Evolutionary conservation across 2,888 invertebrate species (phyloP), one percentile per base, ranked within the genome.

Genomic region (Ochropacha duplaris): DNA sequence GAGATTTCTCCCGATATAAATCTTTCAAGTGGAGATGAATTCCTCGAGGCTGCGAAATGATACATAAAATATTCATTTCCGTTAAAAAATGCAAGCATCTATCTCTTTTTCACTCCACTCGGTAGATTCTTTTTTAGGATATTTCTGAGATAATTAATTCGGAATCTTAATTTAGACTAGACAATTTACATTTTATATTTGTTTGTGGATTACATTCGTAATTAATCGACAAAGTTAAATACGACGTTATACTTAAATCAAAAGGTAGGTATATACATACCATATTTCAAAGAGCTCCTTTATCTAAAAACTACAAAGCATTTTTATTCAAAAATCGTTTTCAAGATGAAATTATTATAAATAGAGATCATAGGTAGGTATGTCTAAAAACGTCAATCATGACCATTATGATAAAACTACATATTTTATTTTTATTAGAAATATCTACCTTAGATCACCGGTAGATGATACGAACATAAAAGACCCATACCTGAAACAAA

Each of bases 11-110:
- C 77, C 81, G 86, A 84, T 83, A 89, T 90, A 91, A 90, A 92
- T 91, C 90, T 88, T 88, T 88, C 86, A 80, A 86, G 84, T 82
- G 80, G 78, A 87, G 85, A 88, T 88, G 88, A 88, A 91, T 90
- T 85, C 76, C 72, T 79, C 74, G 79, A 65, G 81, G 84, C 87
- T 87, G 79, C 84, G 86, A 89, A 87, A 88, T 90, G 88, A 87
- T 90, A 88, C 83, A 85, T 92, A 82, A 90, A 90, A 88, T 90
- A 91, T 92, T 92, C 87, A 90, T 83, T 60, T 9, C 66, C 78
- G 70, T 83, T 86, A 81, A 81, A 80, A 86, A 86, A 88, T 88
- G 87, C 88, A 87, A 81, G 44, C 19, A 82, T 84, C 87, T 84
- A 82, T 84, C 87, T 84, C 86, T 86, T 88, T 87, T 86, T 84